phyloP scores from a whole-genome alignment of 1,140 invertebrate genomes.

The Drosophila sproati region DNA sequence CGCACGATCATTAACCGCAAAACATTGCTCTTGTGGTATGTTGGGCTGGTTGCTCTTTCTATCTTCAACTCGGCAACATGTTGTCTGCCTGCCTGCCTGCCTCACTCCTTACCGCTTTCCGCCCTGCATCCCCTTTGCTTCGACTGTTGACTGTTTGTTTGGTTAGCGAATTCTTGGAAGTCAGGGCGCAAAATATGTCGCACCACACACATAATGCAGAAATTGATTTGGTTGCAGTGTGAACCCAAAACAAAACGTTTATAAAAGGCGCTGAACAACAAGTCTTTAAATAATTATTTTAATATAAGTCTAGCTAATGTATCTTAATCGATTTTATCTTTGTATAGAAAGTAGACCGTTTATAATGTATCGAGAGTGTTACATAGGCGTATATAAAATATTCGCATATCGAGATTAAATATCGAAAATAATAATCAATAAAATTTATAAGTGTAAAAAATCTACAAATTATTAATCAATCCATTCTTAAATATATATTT shows the following conservation, averaged over 20 bases:
- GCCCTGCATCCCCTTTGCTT: background rate
- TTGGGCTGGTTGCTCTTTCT: constrained; percentile 39
- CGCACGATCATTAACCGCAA: constrained; percentile 80
- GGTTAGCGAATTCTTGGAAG: constrained; percentile 45
- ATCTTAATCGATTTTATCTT: too few relatives aligned
- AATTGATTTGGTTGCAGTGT: constrained; percentile 32
- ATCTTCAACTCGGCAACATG: constrained; percentile 54
- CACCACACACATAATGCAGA: constrained; percentile 31
- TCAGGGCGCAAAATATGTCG: constrained; percentile 51
- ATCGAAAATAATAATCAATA: background rate
- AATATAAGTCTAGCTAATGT: too few relatives aligned
- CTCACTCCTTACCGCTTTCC: constrained; percentile 20
- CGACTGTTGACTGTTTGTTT: constrained; percentile 28
- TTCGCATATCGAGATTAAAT: too few relatives aligned
- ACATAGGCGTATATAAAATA: too few relatives aligned
- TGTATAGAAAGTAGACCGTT: background rate
- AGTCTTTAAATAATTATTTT: too few relatives aligned
- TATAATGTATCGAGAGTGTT: background rate
- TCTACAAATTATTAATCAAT: too few relatives aligned
- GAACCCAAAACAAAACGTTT: constrained; percentile 1
- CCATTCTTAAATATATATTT: too few relatives aligned
- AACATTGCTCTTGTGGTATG: constrained; percentile 72
- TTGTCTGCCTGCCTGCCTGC: constrained; percentile 36
- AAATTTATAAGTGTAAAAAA: too few relatives aligned
- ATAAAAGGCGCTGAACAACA: background rate